Conservation (phyloP, 2,888 invertebrate species). For the Pimpla rufipes region DNA sequence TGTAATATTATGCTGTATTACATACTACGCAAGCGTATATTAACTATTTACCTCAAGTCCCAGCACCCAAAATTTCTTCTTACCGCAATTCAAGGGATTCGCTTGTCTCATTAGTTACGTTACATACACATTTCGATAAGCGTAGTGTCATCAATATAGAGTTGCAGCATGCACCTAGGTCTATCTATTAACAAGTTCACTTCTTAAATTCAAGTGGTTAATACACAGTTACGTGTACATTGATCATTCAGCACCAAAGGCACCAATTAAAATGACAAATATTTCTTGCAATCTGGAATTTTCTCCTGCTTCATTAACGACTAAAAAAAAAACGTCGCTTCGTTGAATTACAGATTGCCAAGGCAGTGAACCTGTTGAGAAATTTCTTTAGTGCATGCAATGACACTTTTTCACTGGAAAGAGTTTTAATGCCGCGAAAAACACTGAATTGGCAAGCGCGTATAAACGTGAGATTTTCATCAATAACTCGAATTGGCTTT, state of each 20-base stretch:
- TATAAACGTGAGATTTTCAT: not conserved
- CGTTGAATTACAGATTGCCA: not conserved
- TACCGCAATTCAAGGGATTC: conserved; percentile 14
- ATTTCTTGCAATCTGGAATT: not conserved
- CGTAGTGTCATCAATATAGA: conserved; percentile 38
- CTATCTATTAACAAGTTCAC: conserved; percentile 28
- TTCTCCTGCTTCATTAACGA: conserved; percentile 7
- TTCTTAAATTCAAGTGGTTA: conserved; percentile 1
- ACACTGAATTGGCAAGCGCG: not conserved
- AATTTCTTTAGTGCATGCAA: conserved; percentile 21
- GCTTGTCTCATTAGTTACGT: conserved; percentile 40
- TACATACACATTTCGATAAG: conserved; percentile 34
- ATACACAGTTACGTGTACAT: not conserved
- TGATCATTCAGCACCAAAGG: not conserved
- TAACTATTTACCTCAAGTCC: conserved; percentile 38
- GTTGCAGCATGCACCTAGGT: conserved; percentile 52
- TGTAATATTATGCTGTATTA: conserved; percentile 24
- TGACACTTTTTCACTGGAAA: conserved; percentile 1
- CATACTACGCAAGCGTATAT: conserved; percentile 34
- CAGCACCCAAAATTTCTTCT: conserved; percentile 36
- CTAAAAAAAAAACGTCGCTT: not conserved
- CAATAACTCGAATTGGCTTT: conserved; percentile 6
- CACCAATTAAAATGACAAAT: not conserved
- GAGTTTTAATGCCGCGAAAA: conserved; percentile 8
- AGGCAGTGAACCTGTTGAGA: conserved; percentile 21